These are phyloP conservation scores for Syritta pipiens DNA, from an alignment of 2,888 invertebrate genomes.

Conservation along the genomic window DNA sequence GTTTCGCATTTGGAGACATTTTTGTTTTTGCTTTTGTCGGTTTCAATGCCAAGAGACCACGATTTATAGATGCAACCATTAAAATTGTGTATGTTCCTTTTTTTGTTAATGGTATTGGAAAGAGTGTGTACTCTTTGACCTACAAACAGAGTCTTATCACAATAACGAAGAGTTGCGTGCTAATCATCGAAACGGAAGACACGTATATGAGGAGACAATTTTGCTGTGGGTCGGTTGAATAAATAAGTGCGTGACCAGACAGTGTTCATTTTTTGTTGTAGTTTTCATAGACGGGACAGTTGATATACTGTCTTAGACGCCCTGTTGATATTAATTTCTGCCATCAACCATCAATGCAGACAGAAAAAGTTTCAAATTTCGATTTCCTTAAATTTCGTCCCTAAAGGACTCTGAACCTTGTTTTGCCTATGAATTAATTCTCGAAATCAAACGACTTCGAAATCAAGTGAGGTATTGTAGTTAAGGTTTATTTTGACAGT, in stretches of 20 bases:
- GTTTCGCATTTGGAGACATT: neutral
- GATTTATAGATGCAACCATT: conserved; percentile 5
- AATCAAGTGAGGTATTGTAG: too few relatives aligned
- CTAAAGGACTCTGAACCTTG: too few relatives aligned
- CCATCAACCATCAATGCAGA: too few relatives aligned
- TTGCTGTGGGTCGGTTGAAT: conserved; percentile 13
- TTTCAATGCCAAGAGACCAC: neutral
- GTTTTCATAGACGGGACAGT: neutral
- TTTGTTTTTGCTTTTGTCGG: conserved; percentile 1
- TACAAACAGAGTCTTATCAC: neutral
- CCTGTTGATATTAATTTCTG: too few relatives aligned
- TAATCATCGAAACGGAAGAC: conserved; percentile 17
- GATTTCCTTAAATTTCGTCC: too few relatives aligned
- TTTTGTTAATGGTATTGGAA: neutral
- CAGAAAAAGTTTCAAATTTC: too few relatives aligned
- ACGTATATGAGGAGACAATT: conserved; percentile 7
- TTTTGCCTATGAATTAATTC: too few relatives aligned
- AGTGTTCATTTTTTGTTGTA: conserved; percentile 11
- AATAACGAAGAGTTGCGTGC: conserved; percentile 19
- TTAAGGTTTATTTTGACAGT: too few relatives aligned
- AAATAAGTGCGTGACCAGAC: conserved; percentile 17
- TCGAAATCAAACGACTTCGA: too few relatives aligned
- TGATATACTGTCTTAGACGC: neutral
- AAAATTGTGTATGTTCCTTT: neutral
- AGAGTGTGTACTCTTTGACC: neutral